These are phyloP conservation scores for Ectropis grisescens DNA, from an alignment of 1,140 invertebrate species.

Conservation along the genomic window DNA sequence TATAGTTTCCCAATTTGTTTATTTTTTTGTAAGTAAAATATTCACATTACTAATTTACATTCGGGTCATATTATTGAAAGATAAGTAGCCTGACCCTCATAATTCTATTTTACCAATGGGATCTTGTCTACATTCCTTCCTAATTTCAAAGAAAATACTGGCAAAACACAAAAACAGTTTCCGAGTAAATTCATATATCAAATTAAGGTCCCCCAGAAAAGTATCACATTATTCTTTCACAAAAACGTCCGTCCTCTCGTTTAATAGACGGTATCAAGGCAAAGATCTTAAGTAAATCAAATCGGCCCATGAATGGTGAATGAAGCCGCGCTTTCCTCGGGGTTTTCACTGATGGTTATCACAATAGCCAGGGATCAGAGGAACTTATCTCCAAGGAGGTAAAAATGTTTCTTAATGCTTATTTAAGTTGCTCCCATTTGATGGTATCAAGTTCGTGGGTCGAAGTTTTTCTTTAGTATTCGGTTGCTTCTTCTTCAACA, in stretches of 20 bases:
- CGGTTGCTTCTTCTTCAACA: not conserved
- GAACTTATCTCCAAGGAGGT: constrained; percentile 49
- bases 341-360: constrained; percentile 58
- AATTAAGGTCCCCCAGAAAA: constrained; percentile 3
- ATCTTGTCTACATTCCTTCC: too few species aligned
- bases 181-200: too few species aligned
- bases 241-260: constrained; percentile 42
- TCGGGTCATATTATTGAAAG: too few species aligned
- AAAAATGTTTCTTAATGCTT: constrained; percentile 61
- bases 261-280: constrained; percentile 62
- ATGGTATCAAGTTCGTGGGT: constrained; percentile 25
- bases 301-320: constrained; percentile 65
- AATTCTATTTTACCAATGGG: too few species aligned
- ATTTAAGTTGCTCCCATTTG: constrained; percentile 56
- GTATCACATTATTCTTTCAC: constrained; percentile 31
- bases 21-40: too few species aligned
- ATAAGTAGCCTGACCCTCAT: too few species aligned
- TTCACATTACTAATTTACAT: too few species aligned
- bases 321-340: constrained; percentile 58
- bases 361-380: constrained; percentile 60
- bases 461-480: constrained; percentile 11
- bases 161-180: too few species aligned
- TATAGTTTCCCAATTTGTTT: too few species aligned
- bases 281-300: constrained; percentile 69
- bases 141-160: too few species aligned